Conservation (phyloP, 2,888 invertebrate species). For the Protula sp. region DNA sequence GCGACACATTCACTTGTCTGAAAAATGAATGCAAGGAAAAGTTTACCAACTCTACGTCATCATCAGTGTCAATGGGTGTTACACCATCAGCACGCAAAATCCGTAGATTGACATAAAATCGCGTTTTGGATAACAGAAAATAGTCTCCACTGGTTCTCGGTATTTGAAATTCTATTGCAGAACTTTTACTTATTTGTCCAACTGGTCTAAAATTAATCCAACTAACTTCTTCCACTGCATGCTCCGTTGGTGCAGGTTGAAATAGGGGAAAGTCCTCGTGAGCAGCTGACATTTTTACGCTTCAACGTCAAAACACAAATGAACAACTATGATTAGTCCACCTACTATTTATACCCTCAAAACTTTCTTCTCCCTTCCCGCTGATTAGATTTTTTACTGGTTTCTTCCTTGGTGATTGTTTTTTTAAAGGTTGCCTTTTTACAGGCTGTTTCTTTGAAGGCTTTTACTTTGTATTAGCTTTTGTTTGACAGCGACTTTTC, state of each 20-base stretch:
- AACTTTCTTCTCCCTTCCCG: neutral
- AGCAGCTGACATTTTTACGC: too few relatives aligned
- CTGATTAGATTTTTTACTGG: neutral
- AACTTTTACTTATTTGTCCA: neutral
- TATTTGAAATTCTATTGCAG: conserved; percentile 1
- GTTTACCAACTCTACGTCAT: conserved; percentile 2
- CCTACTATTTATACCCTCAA: neutral
- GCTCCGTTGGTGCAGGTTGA: neutral
- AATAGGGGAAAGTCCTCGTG: neutral
- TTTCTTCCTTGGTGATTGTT: too few relatives aligned
- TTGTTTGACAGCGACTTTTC: too few relatives aligned
- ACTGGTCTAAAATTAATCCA: conserved; percentile 2
- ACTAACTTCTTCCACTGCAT: neutral
- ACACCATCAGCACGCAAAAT: neutral
- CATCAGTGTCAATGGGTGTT: neutral
- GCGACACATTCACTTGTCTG: conserved; percentile 1
- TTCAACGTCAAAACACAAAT: too few relatives aligned
- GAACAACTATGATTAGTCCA: neutral
- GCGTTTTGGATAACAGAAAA: neutral
- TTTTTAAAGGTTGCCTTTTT: too few relatives aligned
- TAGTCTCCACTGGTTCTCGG: neutral
- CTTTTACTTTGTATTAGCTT: too few relatives aligned
- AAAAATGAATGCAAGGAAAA: neutral
- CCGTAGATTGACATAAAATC: neutral
- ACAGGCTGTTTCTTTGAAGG: too few relatives aligned